phyloP scores from a whole-genome alignment of 2,888 invertebrate species.

The Nebria salina region DNA sequence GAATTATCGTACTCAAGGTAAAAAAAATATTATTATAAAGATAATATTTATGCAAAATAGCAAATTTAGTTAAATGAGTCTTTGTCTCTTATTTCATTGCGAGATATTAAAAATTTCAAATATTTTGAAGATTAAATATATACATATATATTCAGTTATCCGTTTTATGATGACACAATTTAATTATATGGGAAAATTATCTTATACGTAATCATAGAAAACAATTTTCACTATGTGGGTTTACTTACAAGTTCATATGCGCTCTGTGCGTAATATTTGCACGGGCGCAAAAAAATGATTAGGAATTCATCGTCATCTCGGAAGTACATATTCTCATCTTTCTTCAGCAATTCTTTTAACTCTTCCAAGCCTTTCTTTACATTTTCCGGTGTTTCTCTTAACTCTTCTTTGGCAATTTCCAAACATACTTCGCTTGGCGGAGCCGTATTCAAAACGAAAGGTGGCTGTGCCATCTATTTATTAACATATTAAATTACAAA shows the following conservation, averaged over 20 bases:
- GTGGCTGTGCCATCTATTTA: slow-evolving; percentile 58
- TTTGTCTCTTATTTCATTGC: no score
- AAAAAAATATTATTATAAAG: slow-evolving; percentile 17
- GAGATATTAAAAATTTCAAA: no score
- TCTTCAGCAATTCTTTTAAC: slow-evolving; percentile 70
- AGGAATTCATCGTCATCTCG: slow-evolving; percentile 80
- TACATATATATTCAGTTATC: no score
- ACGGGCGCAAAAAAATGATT: slow-evolving; percentile 80
- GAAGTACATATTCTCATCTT: slow-evolving; percentile 73
- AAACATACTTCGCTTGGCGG: slow-evolving; percentile 69
- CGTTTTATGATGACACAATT: no score
- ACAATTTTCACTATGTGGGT: no score
- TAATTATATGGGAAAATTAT: no score
- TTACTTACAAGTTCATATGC: slow-evolving; percentile 78
- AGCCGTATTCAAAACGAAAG: slow-evolving; percentile 69
- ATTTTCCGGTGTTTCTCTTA: slow-evolving; percentile 77
- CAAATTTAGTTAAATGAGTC: no score
- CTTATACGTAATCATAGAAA: no score
- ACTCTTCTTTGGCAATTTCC: slow-evolving; percentile 70
- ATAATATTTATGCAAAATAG: neutral
- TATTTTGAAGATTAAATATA: no score
- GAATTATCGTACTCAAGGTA: slow-evolving; percentile 18
- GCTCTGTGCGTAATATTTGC: slow-evolving; percentile 85
- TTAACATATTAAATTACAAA: neutral
- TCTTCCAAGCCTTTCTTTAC: slow-evolving; percentile 70